phyloP scores from a whole-genome alignment of 1,140 invertebrate genomes.

The Zaprionus lachaisei region DNA sequence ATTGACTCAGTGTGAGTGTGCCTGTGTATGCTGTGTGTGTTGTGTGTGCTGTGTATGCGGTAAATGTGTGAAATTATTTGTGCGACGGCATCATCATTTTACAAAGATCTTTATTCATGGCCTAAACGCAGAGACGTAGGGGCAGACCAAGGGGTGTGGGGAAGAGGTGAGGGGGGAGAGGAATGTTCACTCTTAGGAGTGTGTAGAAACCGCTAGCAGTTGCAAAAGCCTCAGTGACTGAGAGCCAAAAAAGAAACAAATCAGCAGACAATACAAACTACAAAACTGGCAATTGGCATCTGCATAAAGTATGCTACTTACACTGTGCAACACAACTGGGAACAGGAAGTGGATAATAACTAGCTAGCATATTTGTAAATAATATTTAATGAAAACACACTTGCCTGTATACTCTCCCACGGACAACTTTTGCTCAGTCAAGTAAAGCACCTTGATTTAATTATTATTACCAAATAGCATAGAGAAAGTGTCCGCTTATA shows the following conservation, averaged over 20 bases:
- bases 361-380: too few relatives aligned
- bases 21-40: not conserved
- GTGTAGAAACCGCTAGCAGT: conserved; percentile 31
- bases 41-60: conserved; percentile 60
- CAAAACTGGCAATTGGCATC: conserved; percentile 37
- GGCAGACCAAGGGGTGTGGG: not conserved
- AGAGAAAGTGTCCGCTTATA: too few relatives aligned
- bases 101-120: conserved; percentile 82
- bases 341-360: not conserved
- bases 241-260: conserved; percentile 3
- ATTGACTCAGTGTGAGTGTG: conserved; percentile 13
- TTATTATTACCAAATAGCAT: too few relatives aligned
- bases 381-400: too few relatives aligned
- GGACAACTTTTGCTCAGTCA: too few relatives aligned
- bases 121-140: not conserved
- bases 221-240: conserved; percentile 14
- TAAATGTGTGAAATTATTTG: conserved; percentile 79
- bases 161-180: not conserved
- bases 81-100: conserved; percentile 78
- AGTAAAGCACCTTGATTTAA: too few relatives aligned
- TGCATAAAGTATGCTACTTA: conserved; percentile 54
- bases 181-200: conserved; percentile 7
- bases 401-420: too few relatives aligned
- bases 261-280: conserved; percentile 18
- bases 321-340: conserved; percentile 6